phyloP scores from a whole-genome alignment of 2,113 vertebrate genomes.

The Brienomyrus longianalis region DNA sequence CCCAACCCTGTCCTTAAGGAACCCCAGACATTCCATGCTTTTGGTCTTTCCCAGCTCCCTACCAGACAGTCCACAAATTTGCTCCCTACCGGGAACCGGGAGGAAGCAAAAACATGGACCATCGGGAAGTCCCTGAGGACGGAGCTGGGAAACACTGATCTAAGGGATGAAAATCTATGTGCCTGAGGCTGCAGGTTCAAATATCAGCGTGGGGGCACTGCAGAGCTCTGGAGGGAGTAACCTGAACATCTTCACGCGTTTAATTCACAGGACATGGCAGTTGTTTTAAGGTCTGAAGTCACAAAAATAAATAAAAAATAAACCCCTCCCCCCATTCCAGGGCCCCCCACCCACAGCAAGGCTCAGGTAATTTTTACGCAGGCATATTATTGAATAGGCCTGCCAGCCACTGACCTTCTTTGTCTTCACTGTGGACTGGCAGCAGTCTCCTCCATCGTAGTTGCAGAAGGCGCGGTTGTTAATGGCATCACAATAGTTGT shows the following conservation, averaged over 20 bases:
- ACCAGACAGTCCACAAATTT: neutral
- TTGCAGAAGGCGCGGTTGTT: conserved; percentile 98
- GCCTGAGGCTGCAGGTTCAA: neutral
- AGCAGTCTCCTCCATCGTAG: conserved; percentile 96
- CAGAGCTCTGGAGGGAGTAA: neutral
- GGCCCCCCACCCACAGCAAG: neutral
- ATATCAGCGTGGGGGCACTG: neutral
- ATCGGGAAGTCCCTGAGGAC: neutral
- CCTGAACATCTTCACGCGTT: neutral
- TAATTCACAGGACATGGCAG: neutral
- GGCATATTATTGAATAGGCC: neutral
- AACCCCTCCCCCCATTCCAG: neutral
- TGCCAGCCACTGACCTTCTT: conserved; percentile 59
- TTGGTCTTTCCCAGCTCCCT: neutral
- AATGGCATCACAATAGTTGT: conserved; percentile 93
- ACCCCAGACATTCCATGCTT: neutral
- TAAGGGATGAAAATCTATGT: neutral
- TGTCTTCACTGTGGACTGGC: conserved; percentile 90
- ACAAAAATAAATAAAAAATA: neutral
- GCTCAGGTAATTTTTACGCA: neutral
- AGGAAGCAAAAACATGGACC: neutral
- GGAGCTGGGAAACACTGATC: neutral
- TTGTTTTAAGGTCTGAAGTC: neutral
- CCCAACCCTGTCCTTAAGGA: neutral
- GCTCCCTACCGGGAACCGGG: neutral